Percentiles rank a stretch among this genome's conserved stretches.
Evolutionary conservation across 2,113 vertebrate species (phyloP).

Genomic region (Sorex araneus): DNA sequence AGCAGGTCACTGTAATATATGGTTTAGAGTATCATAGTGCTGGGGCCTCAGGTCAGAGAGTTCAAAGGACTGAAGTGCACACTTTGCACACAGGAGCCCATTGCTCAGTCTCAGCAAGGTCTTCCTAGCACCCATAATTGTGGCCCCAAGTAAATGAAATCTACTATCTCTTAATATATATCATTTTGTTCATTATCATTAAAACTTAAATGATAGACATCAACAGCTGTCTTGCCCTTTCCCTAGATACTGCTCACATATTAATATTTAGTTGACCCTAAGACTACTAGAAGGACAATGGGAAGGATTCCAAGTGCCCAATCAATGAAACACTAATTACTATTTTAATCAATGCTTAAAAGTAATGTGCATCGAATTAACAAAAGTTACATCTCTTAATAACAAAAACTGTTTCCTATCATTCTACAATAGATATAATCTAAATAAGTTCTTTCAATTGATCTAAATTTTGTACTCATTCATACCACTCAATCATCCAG

Average conservation of each 20-base stretch:
- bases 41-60: background rate
- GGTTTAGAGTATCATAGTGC: background rate
- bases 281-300: background rate
- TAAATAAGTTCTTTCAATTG: background rate
- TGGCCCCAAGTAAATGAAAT: too few species aligned
- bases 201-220: slow-evolving; percentile 1
- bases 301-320: background rate
- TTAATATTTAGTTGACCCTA: background rate
- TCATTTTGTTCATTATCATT: slow-evolving; percentile 37
- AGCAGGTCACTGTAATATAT: background rate
- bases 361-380: background rate
- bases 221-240: background rate
- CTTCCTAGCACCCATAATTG: too few species aligned
- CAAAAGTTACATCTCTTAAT: background rate
- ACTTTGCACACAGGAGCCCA: background rate
- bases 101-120: too few species aligned
- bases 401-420: background rate
- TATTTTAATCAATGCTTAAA: slow-evolving; percentile 48
- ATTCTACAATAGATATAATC: background rate
- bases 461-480: slow-evolving; percentile 36
- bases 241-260: background rate
- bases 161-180: background rate
- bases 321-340: background rate
- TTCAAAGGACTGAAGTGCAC: background rate
- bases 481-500: background rate